Evolutionary conservation across 2,113 vertebrate species (phyloP).

Genomic region (Gadus macrocephalus): DNA sequence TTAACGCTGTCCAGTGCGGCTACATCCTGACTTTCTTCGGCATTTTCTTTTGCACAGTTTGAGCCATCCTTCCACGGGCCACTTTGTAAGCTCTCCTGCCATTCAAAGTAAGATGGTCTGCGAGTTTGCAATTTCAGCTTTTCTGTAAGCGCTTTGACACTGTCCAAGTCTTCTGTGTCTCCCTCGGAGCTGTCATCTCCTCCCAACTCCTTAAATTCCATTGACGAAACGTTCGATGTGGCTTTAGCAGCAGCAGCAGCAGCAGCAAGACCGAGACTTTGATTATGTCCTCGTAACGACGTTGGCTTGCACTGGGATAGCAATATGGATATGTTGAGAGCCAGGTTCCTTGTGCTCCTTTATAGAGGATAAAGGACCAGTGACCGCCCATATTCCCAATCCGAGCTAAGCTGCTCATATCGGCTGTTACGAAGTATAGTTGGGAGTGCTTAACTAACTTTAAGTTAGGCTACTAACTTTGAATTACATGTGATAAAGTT

Average conservation of each 20-base stretch:
- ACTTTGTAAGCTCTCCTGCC: conserved; percentile 80
- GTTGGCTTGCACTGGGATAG: not conserved
- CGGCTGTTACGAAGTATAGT: too few species aligned
- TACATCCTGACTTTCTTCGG: not conserved
- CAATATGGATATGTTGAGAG: conserved; percentile 20
- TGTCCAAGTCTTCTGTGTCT: conserved; percentile 77
- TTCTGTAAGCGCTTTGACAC: conserved; percentile 83
- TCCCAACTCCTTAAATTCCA: conserved; percentile 77
- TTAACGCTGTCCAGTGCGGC: conserved; percentile 16
- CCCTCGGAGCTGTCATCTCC: conserved; percentile 71
- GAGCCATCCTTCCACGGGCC: conserved; percentile 67
- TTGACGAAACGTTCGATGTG: conserved; percentile 18
- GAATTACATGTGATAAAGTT: too few species aligned
- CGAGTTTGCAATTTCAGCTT: conserved; percentile 89
- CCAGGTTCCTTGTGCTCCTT: conserved; percentile 40
- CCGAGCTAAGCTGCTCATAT: too few species aligned
- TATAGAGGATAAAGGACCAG: conserved; percentile 41
- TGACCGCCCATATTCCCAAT: conserved; percentile 55
- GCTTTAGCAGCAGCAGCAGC: not conserved
- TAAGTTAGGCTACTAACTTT: too few species aligned
- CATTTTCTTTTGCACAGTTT: not conserved
- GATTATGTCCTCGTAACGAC: not conserved
- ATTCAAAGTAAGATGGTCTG: conserved; percentile 88
- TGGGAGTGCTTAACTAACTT: too few species aligned
- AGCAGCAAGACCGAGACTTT: not conserved